Percentiles rank a stretch among this genome's conserved stretches.
Evolutionary conservation across 2,888 invertebrate species (phyloP).

Genomic region (Trichopoda pennipes): DNA sequence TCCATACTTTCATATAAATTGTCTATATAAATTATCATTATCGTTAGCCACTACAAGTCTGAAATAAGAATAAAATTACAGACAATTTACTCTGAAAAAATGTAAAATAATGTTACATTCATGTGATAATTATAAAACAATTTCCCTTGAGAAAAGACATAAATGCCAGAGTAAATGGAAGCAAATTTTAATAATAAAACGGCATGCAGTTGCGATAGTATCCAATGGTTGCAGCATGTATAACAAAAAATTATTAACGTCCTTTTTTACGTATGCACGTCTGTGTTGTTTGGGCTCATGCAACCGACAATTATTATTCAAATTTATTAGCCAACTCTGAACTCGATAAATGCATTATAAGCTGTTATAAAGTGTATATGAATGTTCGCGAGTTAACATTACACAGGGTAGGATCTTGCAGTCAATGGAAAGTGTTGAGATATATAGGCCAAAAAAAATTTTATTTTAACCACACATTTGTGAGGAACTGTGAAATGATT

Average conservation of each 20-base stretch:
- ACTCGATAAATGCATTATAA: slow-evolving; percentile 79
- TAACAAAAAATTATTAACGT: background rate
- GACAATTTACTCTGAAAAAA: slow-evolving; percentile 37
- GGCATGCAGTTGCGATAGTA: background rate
- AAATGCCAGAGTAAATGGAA: slow-evolving; percentile 46
- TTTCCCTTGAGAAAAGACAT: slow-evolving; percentile 43
- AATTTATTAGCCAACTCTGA: slow-evolving; percentile 80
- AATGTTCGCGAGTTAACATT: background rate
- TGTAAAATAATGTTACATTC: slow-evolving; percentile 24
- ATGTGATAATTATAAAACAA: slow-evolving; percentile 64
- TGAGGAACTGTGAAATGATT: too few relatives aligned
- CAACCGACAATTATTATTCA: slow-evolving; percentile 79
- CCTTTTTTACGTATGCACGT: background rate
- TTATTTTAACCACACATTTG: background rate
- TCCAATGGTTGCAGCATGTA: slow-evolving; percentile 17
- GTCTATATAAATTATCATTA: slow-evolving; percentile 45
- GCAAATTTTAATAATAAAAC: slow-evolving; percentile 46
- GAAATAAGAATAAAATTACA: slow-evolving; percentile 39
- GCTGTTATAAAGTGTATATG: slow-evolving; percentile 46
- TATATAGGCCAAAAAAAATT: background rate
- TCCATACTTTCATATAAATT: slow-evolving; percentile 4
- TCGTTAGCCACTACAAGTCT: slow-evolving; percentile 36
- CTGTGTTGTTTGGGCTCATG: slow-evolving; percentile 58
- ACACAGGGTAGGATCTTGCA: slow-evolving; percentile 12
- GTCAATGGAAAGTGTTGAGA: background rate